phyloP scores from a whole-genome alignment of 1,140 invertebrate genomes.

The Saxidomus purpurata region DNA sequence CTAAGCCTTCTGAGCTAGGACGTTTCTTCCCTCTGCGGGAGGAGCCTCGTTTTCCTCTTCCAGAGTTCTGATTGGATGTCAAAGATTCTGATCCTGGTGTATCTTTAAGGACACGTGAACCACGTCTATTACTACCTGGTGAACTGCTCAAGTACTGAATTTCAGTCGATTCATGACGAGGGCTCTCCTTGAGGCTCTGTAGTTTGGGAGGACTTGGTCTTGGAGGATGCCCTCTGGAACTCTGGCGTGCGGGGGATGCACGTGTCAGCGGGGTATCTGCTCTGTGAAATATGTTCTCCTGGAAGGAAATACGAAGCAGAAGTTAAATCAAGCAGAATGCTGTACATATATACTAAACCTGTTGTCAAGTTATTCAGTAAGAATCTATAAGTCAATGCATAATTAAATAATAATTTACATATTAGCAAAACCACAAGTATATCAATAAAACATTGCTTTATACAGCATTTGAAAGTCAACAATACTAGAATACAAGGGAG shows the following conservation, averaged over 20 bases:
- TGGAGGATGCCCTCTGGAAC: background rate
- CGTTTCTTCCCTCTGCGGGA: slow-evolving; percentile 41
- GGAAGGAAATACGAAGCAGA: background rate
- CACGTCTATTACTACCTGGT: background rate
- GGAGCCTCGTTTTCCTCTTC: background rate
- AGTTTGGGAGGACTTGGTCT: slow-evolving; percentile 32
- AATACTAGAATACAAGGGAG: too few species aligned
- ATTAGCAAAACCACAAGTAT: too few species aligned
- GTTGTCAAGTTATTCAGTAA: too few species aligned
- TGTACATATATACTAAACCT: too few species aligned
- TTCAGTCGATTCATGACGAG: background rate
- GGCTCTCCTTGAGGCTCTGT: background rate
- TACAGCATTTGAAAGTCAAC: too few species aligned
- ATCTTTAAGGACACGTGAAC: background rate
- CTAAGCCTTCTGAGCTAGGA: slow-evolving; percentile 28
- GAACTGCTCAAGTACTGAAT: slow-evolving; percentile 20
- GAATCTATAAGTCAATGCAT: too few species aligned
- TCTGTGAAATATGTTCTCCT: background rate
- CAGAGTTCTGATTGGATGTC: background rate
- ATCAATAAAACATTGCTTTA: too few species aligned
- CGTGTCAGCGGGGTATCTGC: background rate
- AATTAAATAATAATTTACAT: too few species aligned
- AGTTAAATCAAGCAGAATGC: too few species aligned
- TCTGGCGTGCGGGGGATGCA: background rate
- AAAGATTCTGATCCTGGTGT: background rate